Evolutionary conservation across 2,797 vertebrate genomes (phyloP).

Genomic region (Mycteria americana): DNA sequence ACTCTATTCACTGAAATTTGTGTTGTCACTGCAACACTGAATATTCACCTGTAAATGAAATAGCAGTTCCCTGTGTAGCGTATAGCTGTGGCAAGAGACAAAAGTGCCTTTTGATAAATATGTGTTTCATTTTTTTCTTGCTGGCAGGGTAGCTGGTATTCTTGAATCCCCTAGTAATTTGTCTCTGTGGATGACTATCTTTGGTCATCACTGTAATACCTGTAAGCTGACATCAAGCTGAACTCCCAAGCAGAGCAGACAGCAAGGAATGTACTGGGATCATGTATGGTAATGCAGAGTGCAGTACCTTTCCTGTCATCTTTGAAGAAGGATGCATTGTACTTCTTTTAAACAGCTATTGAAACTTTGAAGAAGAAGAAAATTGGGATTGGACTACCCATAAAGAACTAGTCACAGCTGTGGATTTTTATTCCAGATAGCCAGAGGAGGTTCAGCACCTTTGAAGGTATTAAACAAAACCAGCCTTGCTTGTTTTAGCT

Average conservation of each 20-base stretch:
- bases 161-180: background rate
- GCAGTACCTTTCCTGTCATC: background rate
- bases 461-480: slow-evolving; percentile 44
- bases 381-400: background rate
- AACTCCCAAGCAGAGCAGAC: background rate
- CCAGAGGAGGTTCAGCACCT: slow-evolving; percentile 11
- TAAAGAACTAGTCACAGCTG: slow-evolving; percentile 15
- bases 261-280: background rate
- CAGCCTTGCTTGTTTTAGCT: background rate
- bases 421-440: slow-evolving; percentile 56
- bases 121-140: background rate
- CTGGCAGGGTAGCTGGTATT: background rate
- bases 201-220: background rate
- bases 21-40: background rate
- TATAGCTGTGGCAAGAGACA: background rate
- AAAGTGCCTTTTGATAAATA: slow-evolving; percentile 5
- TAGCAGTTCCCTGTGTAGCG: background rate
- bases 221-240: background rate
- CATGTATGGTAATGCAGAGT: background rate
- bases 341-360: slow-evolving; percentile 13
- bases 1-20: background rate
- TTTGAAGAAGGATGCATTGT: background rate
- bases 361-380: background rate
- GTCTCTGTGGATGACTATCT: background rate
- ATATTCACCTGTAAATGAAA: slow-evolving; percentile 10